A percentile compares a stretch with the other conserved stretches of the same genome.
phyloP scores from a whole-genome alignment of 2,888 invertebrate genomes.

The Rhagonycha fulva region DNA sequence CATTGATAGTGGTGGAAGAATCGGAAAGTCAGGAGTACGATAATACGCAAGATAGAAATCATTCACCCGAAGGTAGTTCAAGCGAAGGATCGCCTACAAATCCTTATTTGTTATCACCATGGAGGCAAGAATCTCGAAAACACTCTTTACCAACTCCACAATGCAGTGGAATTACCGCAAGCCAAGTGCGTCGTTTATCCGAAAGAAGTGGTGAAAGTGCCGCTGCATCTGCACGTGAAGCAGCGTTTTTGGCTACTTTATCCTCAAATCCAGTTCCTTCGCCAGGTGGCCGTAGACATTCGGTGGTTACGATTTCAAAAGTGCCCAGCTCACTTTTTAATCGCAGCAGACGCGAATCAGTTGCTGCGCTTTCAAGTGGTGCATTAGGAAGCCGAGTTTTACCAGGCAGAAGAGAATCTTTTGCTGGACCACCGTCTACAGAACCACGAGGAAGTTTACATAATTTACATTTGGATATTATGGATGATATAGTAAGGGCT shows the following conservation, averaged over 20 bases:
- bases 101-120: slow-evolving; percentile 81
- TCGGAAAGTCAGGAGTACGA: slow-evolving; percentile 71
- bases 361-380: slow-evolving; percentile 72
- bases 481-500: slow-evolving; percentile 86
- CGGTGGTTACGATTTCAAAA: slow-evolving; percentile 84
- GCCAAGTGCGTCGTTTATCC: slow-evolving; percentile 81
- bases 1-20: slow-evolving; percentile 83
- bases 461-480: slow-evolving; percentile 83
- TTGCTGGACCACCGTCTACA: slow-evolving; percentile 71
- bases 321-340: slow-evolving; percentile 79
- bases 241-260: slow-evolving; percentile 81
- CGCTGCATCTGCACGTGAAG: slow-evolving; percentile 77
- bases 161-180: slow-evolving; percentile 85
- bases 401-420: slow-evolving; percentile 51
- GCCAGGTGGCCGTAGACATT: slow-evolving; percentile 80
- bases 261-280: slow-evolving; percentile 74
- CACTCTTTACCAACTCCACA: slow-evolving; percentile 84
- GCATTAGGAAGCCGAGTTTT: slow-evolving; percentile 55
- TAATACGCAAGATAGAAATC: slow-evolving; percentile 51
- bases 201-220: slow-evolving; percentile 75
- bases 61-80: slow-evolving; percentile 64
- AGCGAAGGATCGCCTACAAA: slow-evolving; percentile 80
- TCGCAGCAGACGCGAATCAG: slow-evolving; percentile 77
- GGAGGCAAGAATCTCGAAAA: slow-evolving; percentile 76
- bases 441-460: slow-evolving; percentile 78